Base-by-base conservation (phyloP, 2,113 vertebrate species). In the Penelope pileata region DNA sequence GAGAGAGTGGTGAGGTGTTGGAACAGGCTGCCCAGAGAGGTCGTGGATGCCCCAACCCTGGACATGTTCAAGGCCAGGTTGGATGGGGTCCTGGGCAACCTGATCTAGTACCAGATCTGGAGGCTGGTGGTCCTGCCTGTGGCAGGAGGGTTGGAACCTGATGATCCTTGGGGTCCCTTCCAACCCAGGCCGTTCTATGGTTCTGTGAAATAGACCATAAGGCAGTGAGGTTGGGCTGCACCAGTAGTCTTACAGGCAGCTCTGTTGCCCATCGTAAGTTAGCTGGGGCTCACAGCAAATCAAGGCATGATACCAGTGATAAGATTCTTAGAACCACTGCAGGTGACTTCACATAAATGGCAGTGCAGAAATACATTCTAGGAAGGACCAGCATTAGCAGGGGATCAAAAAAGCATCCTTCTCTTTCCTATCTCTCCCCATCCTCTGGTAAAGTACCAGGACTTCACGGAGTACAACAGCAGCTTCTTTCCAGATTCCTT, bases 291-390 rank as follows among this genome's bases (percentile, higher is more conserved):
- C 27, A 32, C 14, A 36, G 26, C 0, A 0, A 63, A 27, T 17
- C 6, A n/a, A 27, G 8, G 42, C 27, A 30, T 0, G 21, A 40
- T 3, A 45, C 27, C 60, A 53, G 36, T 36, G 32, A 14, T 3
- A 10, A 17, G 22, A 63, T 27, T 48, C 75, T 81, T 13, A 51
- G 22, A 72, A 32, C 23, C 29, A 10, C 42, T 54, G 59, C 30
- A 54, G 38, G 8, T 3, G 23, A 19, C 48, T 42, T 40, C 3
- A 0, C 11, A 3, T 0, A 4, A 29, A 4, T 8, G 11, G 3
- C 5, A 17, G n/a, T 3, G 24, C 27, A 56, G 53, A 1, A 32
- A 62, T 3, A 38, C 0, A 0, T 14, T 42, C 9, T 2, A n/a
- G 19, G 8, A 40, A 22, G 3, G 34, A 30, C 16, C 12, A 40